Evolutionary conservation across 2,797 vertebrate genomes (phyloP), one percentile per base, ranked within the genome.

Genomic region (Iguana delicatissima): DNA sequence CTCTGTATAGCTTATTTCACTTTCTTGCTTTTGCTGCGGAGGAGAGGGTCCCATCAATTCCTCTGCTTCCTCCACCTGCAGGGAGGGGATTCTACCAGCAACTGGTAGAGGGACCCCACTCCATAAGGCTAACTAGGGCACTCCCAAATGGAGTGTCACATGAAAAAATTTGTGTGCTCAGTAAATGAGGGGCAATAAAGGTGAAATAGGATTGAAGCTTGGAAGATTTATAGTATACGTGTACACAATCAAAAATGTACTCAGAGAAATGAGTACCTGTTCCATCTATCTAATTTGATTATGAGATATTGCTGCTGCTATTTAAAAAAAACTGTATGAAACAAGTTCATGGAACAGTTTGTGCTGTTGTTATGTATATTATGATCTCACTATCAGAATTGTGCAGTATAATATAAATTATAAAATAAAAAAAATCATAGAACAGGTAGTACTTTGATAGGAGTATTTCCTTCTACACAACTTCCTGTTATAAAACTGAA

Each of bases 341-440:
- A 73, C 50, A 82, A 52, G 64, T 35, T 89, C 35, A 46, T 84
- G 69, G n/a, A 77, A 77, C 72, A 77, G n/a, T 64, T 52, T 84
- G 73, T n/a, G 24, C 73, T 77, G 3, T 52, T 29, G 32, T 46
- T 89, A 64, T 10, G 46, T 29, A 16, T 84, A 77, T 42, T 62
- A n/a, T 74, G 55, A 14, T 83, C 67, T 62, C 38, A 32, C 42
- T 79, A 84, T 29, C 55, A 62, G 13, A 89, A 89, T 76, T 52
- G 16, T 59, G 26, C 55, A 77, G 72, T 35, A n/a, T 10, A 83
- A 83, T n/a, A 6, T 80, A 81, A 55, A 35, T 26, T 73, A 57
- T 81, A 22, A 73, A 86, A 46, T 14, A 84, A 50, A 74, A 24
- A 69, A 46, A 83, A 52, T 67, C n/a, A 80, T 80, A 59, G 52